Percentiles rank a stretch among this genome's conserved stretches.
phyloP scores from a whole-genome alignment of 2,797 vertebrate species.

The Aldrovandia affinis region DNA sequence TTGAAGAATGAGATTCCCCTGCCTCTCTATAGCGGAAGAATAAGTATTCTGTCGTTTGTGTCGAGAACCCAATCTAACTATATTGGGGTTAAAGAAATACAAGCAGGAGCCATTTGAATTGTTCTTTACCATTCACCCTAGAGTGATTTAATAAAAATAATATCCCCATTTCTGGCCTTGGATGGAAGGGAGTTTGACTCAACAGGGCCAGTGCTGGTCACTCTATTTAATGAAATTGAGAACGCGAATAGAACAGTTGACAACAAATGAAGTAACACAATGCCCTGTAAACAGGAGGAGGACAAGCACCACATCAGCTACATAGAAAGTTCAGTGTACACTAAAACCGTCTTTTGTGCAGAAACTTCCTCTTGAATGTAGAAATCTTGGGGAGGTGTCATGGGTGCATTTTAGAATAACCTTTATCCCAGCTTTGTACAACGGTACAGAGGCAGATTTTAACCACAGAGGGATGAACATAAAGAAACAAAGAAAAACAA shows the following conservation, averaged over 20 bases:
- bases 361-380: too few species aligned
- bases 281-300: neutral
- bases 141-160: neutral
- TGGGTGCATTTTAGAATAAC: too few species aligned
- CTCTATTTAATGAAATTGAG: neutral
- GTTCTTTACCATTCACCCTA: too few species aligned
- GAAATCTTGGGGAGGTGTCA: too few species aligned
- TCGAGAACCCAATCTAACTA: too few species aligned
- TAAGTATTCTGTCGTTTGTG: too few species aligned
- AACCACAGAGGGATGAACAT: neutral
- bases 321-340: neutral
- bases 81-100: too few species aligned
- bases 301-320: neutral
- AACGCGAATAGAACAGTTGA: neutral
- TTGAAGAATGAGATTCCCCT: too few species aligned
- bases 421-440: too few species aligned
- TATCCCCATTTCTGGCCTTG: neutral
- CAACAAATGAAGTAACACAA: neutral
- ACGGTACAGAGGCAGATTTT: neutral
- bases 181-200: too few species aligned
- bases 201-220: neutral
- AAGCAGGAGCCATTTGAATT: too few species aligned
- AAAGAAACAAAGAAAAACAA: neutral
- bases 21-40: neutral
- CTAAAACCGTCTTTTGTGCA: too few species aligned